A percentile compares a stretch with the other conserved stretches of the same genome.
phyloP scores from a whole-genome alignment of 2,113 vertebrate species.

The Xyrauchen texanus region DNA sequence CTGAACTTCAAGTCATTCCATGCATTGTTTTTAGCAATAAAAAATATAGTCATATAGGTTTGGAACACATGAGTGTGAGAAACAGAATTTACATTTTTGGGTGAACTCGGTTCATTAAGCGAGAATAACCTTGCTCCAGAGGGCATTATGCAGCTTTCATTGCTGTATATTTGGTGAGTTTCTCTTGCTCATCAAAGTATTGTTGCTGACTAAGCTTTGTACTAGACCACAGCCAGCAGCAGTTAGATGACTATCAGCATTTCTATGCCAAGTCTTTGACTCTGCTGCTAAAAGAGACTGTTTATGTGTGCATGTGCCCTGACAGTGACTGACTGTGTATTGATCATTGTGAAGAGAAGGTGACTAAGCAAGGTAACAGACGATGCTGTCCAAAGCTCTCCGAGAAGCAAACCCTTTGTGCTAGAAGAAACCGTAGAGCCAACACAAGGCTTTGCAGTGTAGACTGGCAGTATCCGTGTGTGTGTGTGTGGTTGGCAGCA shows the following conservation, averaged over 20 bases:
- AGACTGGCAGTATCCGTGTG: background rate
- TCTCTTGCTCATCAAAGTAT: background rate
- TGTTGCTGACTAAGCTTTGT: conserved; percentile 18
- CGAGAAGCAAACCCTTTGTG: background rate
- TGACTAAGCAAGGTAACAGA: conserved; percentile 20
- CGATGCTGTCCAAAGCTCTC: conserved; percentile 50
- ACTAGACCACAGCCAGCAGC: conserved; percentile 13
- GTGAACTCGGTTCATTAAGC: no score
- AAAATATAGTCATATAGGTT: no score
- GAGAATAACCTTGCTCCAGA: background rate
- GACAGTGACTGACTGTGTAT: conserved; percentile 46
- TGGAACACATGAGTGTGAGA: no score
- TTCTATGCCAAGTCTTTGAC: background rate
- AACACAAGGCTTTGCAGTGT: conserved; percentile 45
- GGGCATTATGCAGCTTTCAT: background rate
- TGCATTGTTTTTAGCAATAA: no score
- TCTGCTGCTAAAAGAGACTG: conserved; percentile 21
- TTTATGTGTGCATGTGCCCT: conserved; percentile 11
- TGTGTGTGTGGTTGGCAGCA: background rate
- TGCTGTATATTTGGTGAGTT: conserved; percentile 4
- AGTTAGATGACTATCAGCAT: conserved; percentile 27
- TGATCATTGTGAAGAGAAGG: conserved; percentile 27
- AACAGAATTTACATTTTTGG: no score
- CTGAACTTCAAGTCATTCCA: no score
- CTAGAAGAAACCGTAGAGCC: background rate